Percentiles rank a stretch among this genome's conserved stretches.
phyloP scores from a whole-genome alignment of 2,113 vertebrate genomes.

The Zootoca vivipara region DNA sequence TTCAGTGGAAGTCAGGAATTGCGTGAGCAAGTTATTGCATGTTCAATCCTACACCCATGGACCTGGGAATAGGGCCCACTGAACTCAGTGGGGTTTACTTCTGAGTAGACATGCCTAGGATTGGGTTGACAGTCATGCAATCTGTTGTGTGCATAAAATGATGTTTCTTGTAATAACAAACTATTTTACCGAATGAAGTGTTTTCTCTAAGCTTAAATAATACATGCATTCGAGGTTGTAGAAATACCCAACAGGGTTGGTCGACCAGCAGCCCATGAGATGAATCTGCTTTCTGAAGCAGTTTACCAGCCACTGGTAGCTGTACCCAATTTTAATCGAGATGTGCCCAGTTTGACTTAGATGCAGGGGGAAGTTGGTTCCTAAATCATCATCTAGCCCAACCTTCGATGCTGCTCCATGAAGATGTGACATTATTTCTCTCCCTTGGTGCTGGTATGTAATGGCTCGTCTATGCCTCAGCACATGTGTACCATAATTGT shows the following conservation, averaged over 20 bases:
- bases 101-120: neutral
- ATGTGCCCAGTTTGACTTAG: neutral
- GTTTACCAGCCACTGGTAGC: neutral
- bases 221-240: constrained; percentile 6
- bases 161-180: constrained; percentile 58
- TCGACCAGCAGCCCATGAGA: neutral
- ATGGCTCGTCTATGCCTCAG: neutral
- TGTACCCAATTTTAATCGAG: neutral
- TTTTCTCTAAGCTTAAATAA: constrained; percentile 57
- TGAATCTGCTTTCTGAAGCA: too few species aligned
- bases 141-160: constrained; percentile 64
- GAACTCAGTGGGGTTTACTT: neutral
- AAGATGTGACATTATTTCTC: neutral
- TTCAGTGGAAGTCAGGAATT: constrained; percentile 69
- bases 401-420: neutral
- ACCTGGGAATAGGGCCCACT: neutral
- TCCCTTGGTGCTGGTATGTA: neutral
- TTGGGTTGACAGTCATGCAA: constrained; percentile 60
- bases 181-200: constrained; percentile 64
- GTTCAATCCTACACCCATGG: neutral
- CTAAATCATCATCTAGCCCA: neutral
- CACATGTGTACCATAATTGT: too few species aligned
- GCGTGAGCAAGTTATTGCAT: constrained; percentile 75
- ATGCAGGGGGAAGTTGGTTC: accelerated
- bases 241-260: neutral